phyloP scores from a whole-genome alignment of 2,888 invertebrate species.

The Argyresthia albistria region DNA sequence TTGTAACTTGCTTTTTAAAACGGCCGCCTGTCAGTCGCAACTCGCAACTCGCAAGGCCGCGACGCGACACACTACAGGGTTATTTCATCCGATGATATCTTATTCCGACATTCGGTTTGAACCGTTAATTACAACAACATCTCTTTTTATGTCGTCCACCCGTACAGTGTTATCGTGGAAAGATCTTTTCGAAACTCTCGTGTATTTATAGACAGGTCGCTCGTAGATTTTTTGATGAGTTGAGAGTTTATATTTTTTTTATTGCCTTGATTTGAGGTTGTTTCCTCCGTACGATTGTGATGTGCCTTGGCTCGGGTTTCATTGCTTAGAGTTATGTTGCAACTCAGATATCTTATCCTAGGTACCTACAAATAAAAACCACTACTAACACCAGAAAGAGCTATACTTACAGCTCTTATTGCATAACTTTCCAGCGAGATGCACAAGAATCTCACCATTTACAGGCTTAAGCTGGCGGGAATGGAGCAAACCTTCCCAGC shows the following conservation, averaged over 20 bases:
- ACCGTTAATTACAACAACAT: constrained; percentile 21
- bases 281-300: not conserved
- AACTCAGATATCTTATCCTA: too few species aligned
- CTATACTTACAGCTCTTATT: too few species aligned
- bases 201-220: not conserved
- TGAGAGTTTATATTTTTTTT: not conserved
- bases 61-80: not conserved
- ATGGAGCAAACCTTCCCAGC: too few species aligned
- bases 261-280: not conserved
- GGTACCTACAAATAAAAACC: too few species aligned
- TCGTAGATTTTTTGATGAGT: not conserved
- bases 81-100: not conserved
- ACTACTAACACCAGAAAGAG: too few species aligned
- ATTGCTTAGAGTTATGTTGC: not conserved
- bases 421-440: too few species aligned
- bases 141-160: constrained; percentile 30
- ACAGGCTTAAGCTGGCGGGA: too few species aligned
- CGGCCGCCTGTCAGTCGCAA: not conserved
- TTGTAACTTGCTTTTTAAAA: too few species aligned
- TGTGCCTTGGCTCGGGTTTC: not conserved
- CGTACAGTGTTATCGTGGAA: constrained; percentile 23
- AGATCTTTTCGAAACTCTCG: constrained; percentile 1
- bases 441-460: too few species aligned
- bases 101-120: not conserved
- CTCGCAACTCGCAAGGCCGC: too few species aligned